Base-by-base conservation (phyloP, 1,140 invertebrate genomes). In the Papilio polytes region DNA sequence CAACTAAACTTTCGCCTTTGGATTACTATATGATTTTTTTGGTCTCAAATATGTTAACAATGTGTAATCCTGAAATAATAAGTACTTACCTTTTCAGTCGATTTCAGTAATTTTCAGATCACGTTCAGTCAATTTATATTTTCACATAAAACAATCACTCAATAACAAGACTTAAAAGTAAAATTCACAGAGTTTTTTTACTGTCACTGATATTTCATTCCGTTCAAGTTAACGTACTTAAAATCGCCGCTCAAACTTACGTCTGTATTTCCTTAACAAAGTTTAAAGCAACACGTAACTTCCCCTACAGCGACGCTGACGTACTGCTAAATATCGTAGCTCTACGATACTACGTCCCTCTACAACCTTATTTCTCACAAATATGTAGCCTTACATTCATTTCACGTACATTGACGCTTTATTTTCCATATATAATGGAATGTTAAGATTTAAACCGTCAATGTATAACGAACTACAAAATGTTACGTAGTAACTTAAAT, bases 321-420 rank as follows among this genome's bases (percentile, higher is more conserved):
- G 63, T 66, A 66, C 56, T 63, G 56, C 22, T 66, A 10, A 15
- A 31, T 66, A 31, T 26, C 22, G 63, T 31, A 66, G 12, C 63
- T 66, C 63, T 66, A 66, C 63, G 63, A 66, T 31, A 31, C 63
- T 66, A 66, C 63, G 63, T 31, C 36, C 63, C 63, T 66, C 63
- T 66, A 66, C 63, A 31, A 66, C 63, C 22, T 66, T 66, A 66
- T 66, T 31, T 31, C 63, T 31, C 3, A 66, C 22, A 26, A 66
- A 26, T 22, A 6, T 31, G 12, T 31, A 6, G 10, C 10, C 13
- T 31, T n/a, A 31, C 22, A 6, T 13, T 2, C 4, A 12, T 66
- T 66, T 31, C 22, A 66, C 26, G 22, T 66, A 31, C 63, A 66
- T 31, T 66, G 63, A 31, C 10, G 22, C 10, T 66, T 66, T 31